Evolutionary conservation across 1,140 invertebrate genomes (phyloP), one percentile per base, ranked within the genome.

Genomic region (Drosophila melanogaster): DNA sequence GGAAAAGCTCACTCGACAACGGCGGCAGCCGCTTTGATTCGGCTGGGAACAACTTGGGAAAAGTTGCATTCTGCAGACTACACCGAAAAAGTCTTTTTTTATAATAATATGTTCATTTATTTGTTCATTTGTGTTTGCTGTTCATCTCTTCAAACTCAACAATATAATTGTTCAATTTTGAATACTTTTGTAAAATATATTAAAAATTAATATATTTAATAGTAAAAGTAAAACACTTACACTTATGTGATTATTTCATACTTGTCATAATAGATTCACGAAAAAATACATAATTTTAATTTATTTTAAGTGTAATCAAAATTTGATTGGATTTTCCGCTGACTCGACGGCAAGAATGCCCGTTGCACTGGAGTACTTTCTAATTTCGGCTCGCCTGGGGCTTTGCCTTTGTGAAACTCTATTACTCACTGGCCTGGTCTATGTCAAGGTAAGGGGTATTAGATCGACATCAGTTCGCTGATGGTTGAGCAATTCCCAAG

Each of bases 401-500:
- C 19, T 22, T 38, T 62, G 81, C 66, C 79, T 57, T 83, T 77
- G 57, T 78, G 61, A 62, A 60, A 74, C 58, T 77, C 76, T 66
- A 71, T 85, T 86, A 78, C 77, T 78, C 84, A 85, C 72, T 76
- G 57, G 69, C 50, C 72, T 73, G 67, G 61, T 67, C 67, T 58
- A 46, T 76, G 72, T 76, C 83, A 85, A 74, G 81, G 81, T 83
- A 86, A 85, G 81, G 81, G 81, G 81, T 67, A 77, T 57, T 37
- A 59, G 77, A 58, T 65, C 54, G 61, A 71, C 83, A 47, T 71
- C 47, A 66, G 58, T 71, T 51, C 26, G 53, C 57, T 50, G 75
- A 60, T 66, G 77, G 69, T 81, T 80, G 58, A 73, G 75, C 67
- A 81, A 57, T 66, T 61, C 50, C 61, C 53, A 46, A 69, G 77